A percentile compares a stretch with the other conserved stretches of the same genome.
Evolutionary conservation across 2,797 vertebrate species (phyloP).

Genomic region (Mionectes olivaceus): DNA sequence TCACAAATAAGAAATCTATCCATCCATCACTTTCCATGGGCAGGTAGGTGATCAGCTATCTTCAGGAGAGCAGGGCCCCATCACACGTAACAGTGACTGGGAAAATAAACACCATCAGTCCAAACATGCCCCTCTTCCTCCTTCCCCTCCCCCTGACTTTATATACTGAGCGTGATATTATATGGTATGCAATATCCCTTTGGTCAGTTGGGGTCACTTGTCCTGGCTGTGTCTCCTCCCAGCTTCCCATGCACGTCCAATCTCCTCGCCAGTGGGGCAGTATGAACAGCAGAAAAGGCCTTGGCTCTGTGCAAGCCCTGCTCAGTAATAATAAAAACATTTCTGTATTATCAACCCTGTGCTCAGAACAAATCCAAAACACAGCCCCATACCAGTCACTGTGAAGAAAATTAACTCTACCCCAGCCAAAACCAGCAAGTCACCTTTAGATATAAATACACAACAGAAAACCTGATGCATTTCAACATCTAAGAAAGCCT

Average conservation of each 20-base stretch:
- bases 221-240: background rate
- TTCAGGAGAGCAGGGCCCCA: background rate
- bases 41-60: background rate
- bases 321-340: background rate
- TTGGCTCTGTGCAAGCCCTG: background rate
- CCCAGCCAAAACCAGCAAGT: background rate
- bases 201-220: background rate
- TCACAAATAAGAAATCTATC: background rate
- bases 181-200: background rate
- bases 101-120: background rate
- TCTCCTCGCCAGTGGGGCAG: background rate
- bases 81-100: accelerated
- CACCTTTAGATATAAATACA: background rate
- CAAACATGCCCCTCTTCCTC: accelerated
- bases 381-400: background rate
- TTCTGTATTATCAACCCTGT: background rate
- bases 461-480: background rate
- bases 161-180: accelerated
- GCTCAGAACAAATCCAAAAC: background rate
- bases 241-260: accelerated
- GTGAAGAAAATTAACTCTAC: background rate
- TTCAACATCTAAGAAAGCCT: constrained; percentile 18
- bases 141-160: accelerated
- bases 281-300: background rate
- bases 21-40: background rate